Conservation (phyloP, 2,888 invertebrate genomes). For the Tanypteryx hageni region DNA sequence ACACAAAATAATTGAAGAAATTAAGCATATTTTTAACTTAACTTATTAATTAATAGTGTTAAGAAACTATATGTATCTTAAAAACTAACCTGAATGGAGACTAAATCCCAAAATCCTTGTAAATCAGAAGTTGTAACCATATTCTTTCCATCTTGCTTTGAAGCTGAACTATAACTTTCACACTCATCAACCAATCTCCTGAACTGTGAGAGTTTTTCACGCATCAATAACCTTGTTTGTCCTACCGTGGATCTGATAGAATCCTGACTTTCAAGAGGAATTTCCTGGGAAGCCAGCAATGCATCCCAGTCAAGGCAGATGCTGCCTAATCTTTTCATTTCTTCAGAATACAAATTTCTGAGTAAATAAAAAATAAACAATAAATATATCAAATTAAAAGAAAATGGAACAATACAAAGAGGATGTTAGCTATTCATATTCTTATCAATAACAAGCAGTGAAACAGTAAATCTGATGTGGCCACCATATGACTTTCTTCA, state of each 20-base stretch:
- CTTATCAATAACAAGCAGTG: not conserved
- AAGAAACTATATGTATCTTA: too few species aligned
- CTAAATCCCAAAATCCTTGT: constrained; percentile 59
- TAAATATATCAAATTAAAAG: too few species aligned
- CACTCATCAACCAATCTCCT: not conserved
- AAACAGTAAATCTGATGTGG: too few species aligned
- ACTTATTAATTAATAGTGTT: too few species aligned
- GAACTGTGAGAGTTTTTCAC: constrained; percentile 38
- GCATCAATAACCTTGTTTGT: constrained; percentile 33
- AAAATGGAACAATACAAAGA: too few species aligned
- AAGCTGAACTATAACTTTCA: not conserved
- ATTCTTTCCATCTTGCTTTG: not conserved
- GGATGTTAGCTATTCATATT: too few species aligned
- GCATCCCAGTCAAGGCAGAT: constrained; percentile 21
- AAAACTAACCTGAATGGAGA: constrained; percentile 25
- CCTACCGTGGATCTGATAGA: not conserved
- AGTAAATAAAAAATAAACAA: not conserved
- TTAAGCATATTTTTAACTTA: too few species aligned
- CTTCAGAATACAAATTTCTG: not conserved
- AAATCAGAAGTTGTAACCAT: constrained; percentile 5
- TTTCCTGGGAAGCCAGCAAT: not conserved
- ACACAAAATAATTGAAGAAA: too few species aligned
- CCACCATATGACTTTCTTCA: too few species aligned
- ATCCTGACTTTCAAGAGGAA: not conserved
- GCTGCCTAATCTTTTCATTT: not conserved